Evolutionary conservation across 2,113 vertebrate species (phyloP), one percentile per base, ranked within the genome.

Genomic region (Coptodon rendalli): DNA sequence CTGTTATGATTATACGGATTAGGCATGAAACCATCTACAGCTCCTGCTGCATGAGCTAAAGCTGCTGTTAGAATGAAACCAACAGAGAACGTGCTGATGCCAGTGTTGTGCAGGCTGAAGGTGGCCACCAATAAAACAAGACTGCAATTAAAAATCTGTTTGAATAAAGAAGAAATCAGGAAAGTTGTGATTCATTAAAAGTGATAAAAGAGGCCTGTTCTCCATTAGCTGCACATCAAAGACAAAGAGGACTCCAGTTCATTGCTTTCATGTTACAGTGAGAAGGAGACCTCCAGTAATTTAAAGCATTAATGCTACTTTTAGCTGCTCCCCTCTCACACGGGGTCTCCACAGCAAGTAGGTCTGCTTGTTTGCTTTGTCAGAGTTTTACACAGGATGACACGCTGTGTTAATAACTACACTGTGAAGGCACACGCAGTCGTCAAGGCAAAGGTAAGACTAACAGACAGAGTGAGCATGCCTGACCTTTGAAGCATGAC

Each of bases 401-500:
- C 9, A 36, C 31, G 2, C 31, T 73, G 38, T 45, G n/a, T 27
- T 45, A 45, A 45, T 16, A 14, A 45, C 22, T 1, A 45, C 66
- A 6, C 66, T 45, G n/a, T 68, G 38, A 45, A 43, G 66, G 22
- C 66, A 73, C 38, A 45, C 7, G 3, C 27, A 43, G 8, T 45
- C 38, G 17, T 45, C 22, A 45, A 16, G 66, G 38, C 66, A 73
- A 0, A 73, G 22, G 1, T 9, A 73, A 16, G 71, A 34, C 4
- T 36, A 63, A 63, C 24, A 48, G 43, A 31, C 16, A 54, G 22
- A 54, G 22, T 34, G 54, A 73, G 19, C 45, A 57, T 6, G 52
- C 78, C 63, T 93, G 94, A 93, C 92, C 92, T 94, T 94, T 93
- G 17, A 85, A 61, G 66, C 11, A 11, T 73, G 83, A 94, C 92